phyloP scores from a whole-genome alignment of 1,140 invertebrate species.

The Polypedilum vanderplanki region DNA sequence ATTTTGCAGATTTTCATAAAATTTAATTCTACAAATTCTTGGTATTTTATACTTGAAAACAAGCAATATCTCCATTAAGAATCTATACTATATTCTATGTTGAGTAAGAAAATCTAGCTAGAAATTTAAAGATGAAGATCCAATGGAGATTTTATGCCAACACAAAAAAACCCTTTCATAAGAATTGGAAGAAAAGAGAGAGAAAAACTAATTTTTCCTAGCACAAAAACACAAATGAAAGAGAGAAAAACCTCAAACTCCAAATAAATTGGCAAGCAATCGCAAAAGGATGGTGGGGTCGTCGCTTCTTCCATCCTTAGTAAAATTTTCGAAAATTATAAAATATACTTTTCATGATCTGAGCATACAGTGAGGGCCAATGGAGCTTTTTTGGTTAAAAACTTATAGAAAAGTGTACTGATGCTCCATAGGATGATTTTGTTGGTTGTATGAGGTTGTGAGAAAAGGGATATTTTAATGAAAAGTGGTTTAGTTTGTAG shows the following conservation, averaged over 20 bases:
- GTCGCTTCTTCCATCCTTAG: no score
- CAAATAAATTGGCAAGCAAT: conserved; percentile 22
- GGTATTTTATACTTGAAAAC: no score
- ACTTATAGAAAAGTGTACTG: neutral
- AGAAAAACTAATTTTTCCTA: conserved; percentile 20
- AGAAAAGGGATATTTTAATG: conserved; percentile 14
- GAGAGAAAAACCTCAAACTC: conserved; percentile 21
- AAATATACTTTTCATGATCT: no score
- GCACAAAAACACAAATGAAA: neutral
- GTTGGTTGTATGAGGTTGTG: neutral
- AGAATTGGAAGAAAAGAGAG: neutral
- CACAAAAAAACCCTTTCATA: no score
- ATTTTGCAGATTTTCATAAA: no score
- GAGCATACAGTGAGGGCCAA: neutral
- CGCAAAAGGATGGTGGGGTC: neutral
- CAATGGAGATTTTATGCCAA: neutral
- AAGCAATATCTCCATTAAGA: no score
- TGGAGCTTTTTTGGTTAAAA: conserved; percentile 13
- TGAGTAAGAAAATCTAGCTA: neutral
- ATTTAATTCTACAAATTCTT: no score
- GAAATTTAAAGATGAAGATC: neutral
- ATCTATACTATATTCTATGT: neutral
- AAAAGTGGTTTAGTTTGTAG: conserved; percentile 26
- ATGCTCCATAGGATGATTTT: neutral
- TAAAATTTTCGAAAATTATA: no score